Percentiles rank a stretch among this genome's conserved stretches.
phyloP scores from a whole-genome alignment of 2,797 vertebrate species.

The Crenichthys baileyi region DNA sequence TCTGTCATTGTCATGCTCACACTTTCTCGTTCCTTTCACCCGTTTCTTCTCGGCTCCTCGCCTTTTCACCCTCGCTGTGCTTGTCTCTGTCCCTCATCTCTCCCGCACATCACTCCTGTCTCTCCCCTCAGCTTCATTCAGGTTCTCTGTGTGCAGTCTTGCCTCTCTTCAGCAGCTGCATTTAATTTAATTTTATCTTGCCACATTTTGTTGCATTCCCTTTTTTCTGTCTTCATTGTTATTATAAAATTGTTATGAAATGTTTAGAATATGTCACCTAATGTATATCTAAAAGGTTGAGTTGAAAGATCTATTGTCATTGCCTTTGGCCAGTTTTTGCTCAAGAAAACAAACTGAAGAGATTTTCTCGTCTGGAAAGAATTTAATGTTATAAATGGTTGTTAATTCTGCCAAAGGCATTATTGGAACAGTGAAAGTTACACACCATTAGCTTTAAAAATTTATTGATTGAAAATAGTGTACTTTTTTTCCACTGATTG shows the following conservation, averaged over 20 bases:
- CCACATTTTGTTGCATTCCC: neutral
- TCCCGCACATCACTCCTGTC: conserved; percentile 29
- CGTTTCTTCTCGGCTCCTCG: conserved; percentile 41
- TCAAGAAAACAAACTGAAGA: neutral
- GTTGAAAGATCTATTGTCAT: neutral
- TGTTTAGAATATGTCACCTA: neutral
- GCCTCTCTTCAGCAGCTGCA: conserved; percentile 1
- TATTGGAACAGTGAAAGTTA: neutral
- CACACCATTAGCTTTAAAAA: neutral
- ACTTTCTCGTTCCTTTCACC: conserved; percentile 47
- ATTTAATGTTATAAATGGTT: too few species aligned
- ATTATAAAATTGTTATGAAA: neutral
- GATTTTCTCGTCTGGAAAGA: neutral
- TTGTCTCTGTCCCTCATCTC: conserved; percentile 40
- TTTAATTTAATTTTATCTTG: neutral
- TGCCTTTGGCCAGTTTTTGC: neutral
- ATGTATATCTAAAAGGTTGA: neutral
- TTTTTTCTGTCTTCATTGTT: neutral
- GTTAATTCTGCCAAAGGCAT: neutral
- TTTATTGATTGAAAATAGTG: neutral
- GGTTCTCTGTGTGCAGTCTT: conserved; percentile 25
- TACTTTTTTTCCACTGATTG: neutral
- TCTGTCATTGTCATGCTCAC: conserved; percentile 52
- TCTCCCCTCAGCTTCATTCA: conserved; percentile 32
- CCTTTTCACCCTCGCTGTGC: conserved; percentile 51